Conservation (phyloP, 2,113 vertebrate genomes). For the Percopsis transmontana region DNA sequence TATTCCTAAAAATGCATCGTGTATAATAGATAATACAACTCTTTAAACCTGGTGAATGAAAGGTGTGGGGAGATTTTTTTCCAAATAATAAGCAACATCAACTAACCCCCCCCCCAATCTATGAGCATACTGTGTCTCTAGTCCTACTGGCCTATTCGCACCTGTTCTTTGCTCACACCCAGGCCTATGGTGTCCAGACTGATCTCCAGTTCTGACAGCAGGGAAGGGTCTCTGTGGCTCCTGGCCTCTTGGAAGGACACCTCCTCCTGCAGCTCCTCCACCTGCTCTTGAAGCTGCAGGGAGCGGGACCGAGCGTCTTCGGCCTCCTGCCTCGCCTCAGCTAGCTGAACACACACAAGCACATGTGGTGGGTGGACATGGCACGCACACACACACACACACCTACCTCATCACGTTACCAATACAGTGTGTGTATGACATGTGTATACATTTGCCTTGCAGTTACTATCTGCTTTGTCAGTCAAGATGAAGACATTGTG, state of each 20-base stretch:
- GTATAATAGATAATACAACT: neutral
- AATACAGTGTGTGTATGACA: neutral
- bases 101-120: neutral
- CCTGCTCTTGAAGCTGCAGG: slow-evolving; percentile 71
- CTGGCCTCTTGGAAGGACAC: slow-evolving; percentile 62
- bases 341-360: slow-evolving; percentile 53
- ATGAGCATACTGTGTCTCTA: neutral
- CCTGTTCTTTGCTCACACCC: slow-evolving; percentile 68
- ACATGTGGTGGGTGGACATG: neutral
- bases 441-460: neutral
- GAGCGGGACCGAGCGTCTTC: slow-evolving; percentile 51
- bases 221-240: slow-evolving; percentile 60
- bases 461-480: no score
- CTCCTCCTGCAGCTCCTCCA: slow-evolving; percentile 77
- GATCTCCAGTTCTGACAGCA: slow-evolving; percentile 74
- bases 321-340: slow-evolving; percentile 66
- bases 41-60: no score
- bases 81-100: no score
- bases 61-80: no score
- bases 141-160: slow-evolving; percentile 20
- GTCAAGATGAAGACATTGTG: neutral
- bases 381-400: neutral
- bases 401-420: neutral
- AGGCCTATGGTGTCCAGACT: slow-evolving; percentile 60
- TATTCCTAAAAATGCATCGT: no score